Evolutionary conservation across 92 coral and sea anemone species (phyloP).

Genomic region (Paragorgia papillata): DNA sequence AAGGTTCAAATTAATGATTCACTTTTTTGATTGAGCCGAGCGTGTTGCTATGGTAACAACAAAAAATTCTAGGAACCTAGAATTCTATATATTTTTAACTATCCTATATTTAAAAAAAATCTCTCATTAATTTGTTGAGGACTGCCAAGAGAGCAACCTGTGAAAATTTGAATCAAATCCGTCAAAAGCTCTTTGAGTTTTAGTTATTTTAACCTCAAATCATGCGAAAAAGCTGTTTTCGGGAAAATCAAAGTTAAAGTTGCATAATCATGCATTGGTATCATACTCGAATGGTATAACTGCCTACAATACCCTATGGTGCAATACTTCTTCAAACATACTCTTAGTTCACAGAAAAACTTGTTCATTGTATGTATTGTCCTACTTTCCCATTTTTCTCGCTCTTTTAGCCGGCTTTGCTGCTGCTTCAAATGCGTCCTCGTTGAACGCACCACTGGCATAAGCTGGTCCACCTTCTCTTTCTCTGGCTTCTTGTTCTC

Average conservation of each 20-base stretch:
- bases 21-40: too few species aligned
- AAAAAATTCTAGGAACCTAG: too few species aligned
- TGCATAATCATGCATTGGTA: background rate
- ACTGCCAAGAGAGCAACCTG: constrained; percentile 15
- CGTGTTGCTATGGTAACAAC: too few species aligned
- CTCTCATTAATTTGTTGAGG: constrained; percentile 22
- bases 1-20: too few species aligned
- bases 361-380: background rate
- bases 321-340: too few species aligned
- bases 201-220: constrained; percentile 12
- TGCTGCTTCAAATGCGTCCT: constrained; percentile 11
- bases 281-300: background rate
- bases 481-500: constrained; percentile 10
- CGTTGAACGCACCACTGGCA: constrained; percentile 44
- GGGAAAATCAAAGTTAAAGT: constrained; percentile 26
- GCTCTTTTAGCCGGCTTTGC: background rate
- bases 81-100: too few species aligned
- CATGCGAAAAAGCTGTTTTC: background rate
- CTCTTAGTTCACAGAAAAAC: too few species aligned
- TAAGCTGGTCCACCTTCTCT: constrained; percentile 31
- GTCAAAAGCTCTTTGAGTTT: constrained; percentile 34
- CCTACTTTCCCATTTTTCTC: background rate
- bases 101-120: too few species aligned
- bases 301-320: too few species aligned
- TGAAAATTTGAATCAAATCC: constrained; percentile 44